phyloP scores from a whole-genome alignment of 2,797 vertebrate genomes.

The Hephaestus fuliginosus region DNA sequence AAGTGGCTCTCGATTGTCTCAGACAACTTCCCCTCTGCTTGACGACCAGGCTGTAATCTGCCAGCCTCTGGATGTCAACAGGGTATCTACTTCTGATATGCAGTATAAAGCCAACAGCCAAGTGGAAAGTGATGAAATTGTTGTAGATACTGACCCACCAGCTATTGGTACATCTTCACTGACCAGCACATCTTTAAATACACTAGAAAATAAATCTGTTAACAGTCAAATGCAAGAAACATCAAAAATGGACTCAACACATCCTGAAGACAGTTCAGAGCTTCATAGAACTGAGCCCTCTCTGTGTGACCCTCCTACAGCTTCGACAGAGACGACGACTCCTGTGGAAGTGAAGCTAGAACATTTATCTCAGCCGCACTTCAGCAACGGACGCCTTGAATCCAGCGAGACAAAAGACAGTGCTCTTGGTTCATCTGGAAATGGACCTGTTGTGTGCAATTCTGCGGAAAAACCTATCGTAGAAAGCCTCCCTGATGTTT shows the following conservation, averaged over 20 bases:
- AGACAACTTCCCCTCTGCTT: constrained; percentile 25
- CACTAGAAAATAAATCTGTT: constrained; percentile 14
- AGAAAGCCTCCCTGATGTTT: constrained; percentile 50
- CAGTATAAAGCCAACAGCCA: constrained; percentile 23
- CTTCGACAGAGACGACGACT: constrained; percentile 6
- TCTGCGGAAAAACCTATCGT: constrained; percentile 32
- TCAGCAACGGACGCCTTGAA: background rate
- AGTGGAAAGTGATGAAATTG: constrained; percentile 12
- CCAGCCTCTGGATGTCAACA: background rate
- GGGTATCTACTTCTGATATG: background rate
- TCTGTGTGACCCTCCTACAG: background rate
- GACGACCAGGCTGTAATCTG: constrained; percentile 20
- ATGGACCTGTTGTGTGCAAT: constrained; percentile 25
- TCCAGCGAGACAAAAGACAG: constrained; percentile 62
- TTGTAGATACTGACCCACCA: constrained; percentile 14
- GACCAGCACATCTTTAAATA: constrained; percentile 1
- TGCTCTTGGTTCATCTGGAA: constrained; percentile 61
- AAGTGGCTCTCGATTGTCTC: constrained; percentile 7
- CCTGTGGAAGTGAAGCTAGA: constrained; percentile 12
- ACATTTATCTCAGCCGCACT: background rate
- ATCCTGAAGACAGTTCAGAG: constrained; percentile 17
- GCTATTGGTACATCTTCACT: background rate
- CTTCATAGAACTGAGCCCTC: constrained; percentile 1
- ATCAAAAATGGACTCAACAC: background rate
- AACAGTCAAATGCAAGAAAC: constrained; percentile 28